phyloP scores from a whole-genome alignment of 2,113 vertebrate genomes.

The Grus americana region DNA sequence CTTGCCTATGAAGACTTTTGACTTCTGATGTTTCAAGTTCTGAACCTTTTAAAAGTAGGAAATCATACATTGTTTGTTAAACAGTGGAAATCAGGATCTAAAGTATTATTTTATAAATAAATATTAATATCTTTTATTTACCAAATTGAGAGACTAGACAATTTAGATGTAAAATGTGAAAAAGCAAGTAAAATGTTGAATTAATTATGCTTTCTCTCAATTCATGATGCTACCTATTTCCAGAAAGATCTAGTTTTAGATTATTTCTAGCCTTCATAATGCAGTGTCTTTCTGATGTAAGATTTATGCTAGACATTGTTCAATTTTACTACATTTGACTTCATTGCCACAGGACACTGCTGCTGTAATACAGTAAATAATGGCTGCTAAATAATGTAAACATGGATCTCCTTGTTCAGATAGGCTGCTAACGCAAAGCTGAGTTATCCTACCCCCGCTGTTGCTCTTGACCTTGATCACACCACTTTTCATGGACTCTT shows the following conservation, averaged over 20 bases:
- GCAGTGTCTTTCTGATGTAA: neutral
- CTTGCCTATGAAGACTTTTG: neutral
- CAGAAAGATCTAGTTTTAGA: neutral
- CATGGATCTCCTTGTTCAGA: neutral
- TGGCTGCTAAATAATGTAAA: neutral
- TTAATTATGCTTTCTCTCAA: neutral
- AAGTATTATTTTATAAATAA: neutral
- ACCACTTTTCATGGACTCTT: neutral
- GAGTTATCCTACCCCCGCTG: neutral
- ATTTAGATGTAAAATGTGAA: neutral
- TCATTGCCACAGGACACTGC: neutral
- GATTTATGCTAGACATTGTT: neutral
- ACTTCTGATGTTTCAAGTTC: neutral
- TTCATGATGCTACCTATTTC: neutral
- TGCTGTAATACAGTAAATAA: neutral
- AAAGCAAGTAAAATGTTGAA: neutral
- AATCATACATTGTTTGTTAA: neutral
- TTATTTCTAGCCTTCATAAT: neutral
- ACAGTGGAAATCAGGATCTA: neutral
- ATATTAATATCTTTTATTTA: neutral
- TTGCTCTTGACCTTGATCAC: neutral
- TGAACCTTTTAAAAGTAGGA: neutral
- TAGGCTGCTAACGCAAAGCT: neutral
- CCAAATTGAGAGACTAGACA: neutral
- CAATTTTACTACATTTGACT: neutral